A percentile compares a stretch with the other conserved stretches of the same genome.
Conservation (phyloP, 2,888 invertebrate genomes). For the Panopea generosa region DNA sequence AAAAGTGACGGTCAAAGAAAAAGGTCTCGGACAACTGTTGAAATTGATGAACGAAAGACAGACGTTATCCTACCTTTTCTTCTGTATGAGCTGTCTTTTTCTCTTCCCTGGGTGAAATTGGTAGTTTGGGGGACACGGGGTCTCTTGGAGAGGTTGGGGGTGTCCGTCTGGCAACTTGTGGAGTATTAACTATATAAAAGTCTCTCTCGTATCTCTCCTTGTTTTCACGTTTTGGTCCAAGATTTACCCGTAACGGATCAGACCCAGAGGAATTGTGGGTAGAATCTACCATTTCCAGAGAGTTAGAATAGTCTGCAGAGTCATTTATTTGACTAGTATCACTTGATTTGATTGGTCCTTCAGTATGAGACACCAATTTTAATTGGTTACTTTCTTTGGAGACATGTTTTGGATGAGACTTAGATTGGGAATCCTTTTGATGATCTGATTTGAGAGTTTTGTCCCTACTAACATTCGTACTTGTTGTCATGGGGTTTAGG, state of each 20-base stretch:
- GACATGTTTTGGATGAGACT: too few species aligned
- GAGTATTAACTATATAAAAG: constrained; percentile 70
- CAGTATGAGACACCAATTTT: too few species aligned
- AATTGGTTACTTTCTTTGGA: too few species aligned
- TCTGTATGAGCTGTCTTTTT: constrained; percentile 41
- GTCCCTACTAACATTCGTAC: constrained; percentile 3
- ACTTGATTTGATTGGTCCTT: constrained; percentile 9
- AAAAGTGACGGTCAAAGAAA: too few species aligned
- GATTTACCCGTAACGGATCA: constrained; percentile 60
- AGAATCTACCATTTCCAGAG: constrained; percentile 15
- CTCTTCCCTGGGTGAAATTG: constrained; percentile 10
- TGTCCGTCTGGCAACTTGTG: constrained; percentile 45
- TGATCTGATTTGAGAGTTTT: too few species aligned
- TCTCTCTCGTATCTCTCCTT: constrained; percentile 75
- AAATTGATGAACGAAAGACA: too few species aligned
- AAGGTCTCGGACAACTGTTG: too few species aligned
- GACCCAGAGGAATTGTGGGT: constrained; percentile 10
- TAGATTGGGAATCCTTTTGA: too few species aligned
- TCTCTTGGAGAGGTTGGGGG: constrained; percentile 33
- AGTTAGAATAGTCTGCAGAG: constrained; percentile 10
- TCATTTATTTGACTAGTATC: constrained; percentile 22
- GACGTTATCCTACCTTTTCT: constrained; percentile 53
- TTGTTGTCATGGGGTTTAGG: constrained; percentile 40
- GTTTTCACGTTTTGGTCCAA: constrained; percentile 76
- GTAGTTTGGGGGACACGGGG: too few species aligned